Conservation (phyloP, 2,113 vertebrate genomes). For the Atractosteus spatula region DNA sequence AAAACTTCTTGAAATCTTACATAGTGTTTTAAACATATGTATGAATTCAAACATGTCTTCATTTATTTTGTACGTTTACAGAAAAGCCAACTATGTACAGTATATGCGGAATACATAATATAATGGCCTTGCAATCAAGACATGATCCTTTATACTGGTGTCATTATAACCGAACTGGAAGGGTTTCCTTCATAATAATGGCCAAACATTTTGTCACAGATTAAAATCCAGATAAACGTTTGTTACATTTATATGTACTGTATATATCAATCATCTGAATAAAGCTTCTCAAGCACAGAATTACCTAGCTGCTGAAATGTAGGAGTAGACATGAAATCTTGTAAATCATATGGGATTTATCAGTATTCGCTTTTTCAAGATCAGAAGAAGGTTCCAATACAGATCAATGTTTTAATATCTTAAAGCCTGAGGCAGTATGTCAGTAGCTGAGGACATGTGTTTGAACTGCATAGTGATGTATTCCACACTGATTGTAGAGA, state of each 20-base stretch:
- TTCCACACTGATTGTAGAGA: too few species aligned
- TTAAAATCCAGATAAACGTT: constrained; percentile 37
- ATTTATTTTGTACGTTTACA: not conserved
- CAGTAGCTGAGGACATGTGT: not conserved
- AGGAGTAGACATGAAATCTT: not conserved
- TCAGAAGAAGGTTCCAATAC: not conserved
- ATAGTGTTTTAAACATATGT: too few species aligned
- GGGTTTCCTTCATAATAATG: constrained; percentile 26
- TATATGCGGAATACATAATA: not conserved
- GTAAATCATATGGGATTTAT: not conserved
- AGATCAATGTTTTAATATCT: not conserved
- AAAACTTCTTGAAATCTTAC: too few species aligned
- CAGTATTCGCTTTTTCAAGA: not conserved
- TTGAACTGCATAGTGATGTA: not conserved
- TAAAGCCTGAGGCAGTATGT: not conserved
- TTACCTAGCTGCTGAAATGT: constrained; percentile 20
- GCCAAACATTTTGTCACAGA: constrained; percentile 50
- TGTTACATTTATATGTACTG: constrained; percentile 19
- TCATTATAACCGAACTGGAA: constrained; percentile 40
- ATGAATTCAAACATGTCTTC: not conserved
- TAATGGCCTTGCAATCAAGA: constrained; percentile 17
- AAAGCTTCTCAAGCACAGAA: constrained; percentile 14
- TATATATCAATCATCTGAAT: constrained; percentile 28
- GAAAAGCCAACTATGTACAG: not conserved
- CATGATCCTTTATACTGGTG: constrained; percentile 16